phyloP scores from a whole-genome alignment of 2,888 invertebrate species.

The Adelognathus sp. region DNA sequence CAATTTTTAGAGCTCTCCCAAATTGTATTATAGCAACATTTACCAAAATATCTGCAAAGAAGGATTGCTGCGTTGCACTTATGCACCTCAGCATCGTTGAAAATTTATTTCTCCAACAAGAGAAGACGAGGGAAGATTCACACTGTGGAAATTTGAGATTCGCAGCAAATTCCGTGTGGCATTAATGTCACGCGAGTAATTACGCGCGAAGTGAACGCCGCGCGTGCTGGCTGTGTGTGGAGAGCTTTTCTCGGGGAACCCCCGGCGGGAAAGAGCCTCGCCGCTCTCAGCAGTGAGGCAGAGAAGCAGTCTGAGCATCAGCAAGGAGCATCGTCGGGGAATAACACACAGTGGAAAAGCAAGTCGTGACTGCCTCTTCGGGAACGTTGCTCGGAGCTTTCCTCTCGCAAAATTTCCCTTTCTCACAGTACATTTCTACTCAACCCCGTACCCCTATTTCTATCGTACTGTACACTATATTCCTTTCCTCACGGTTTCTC shows the following conservation, averaged over 20 bases:
- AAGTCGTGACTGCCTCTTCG: slow-evolving; percentile 54
- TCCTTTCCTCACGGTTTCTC: slow-evolving; percentile 57
- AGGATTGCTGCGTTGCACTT: slow-evolving; percentile 44
- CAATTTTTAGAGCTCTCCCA: too few relatives aligned
- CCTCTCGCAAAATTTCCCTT: slow-evolving; percentile 29
- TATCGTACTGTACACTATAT: slow-evolving; percentile 45
- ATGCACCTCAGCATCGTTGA: slow-evolving; percentile 36
- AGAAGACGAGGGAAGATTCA: slow-evolving; percentile 18
- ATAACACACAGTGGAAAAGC: slow-evolving; percentile 55
- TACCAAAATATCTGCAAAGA: too few relatives aligned
- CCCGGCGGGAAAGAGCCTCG: slow-evolving; percentile 44
- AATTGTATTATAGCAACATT: too few relatives aligned
- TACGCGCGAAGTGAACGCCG: slow-evolving; percentile 67
- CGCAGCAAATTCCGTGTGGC: slow-evolving; percentile 74
- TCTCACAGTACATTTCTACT: slow-evolving; percentile 49
- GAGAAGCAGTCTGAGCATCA: neutral
- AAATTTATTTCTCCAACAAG: slow-evolving; percentile 45
- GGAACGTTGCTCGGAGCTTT: slow-evolving; percentile 59
- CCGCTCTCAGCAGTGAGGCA: slow-evolving; percentile 22
- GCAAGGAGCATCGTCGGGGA: slow-evolving; percentile 30
- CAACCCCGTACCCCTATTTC: too few relatives aligned
- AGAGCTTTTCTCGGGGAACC: slow-evolving; percentile 39
- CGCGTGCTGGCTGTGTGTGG: slow-evolving; percentile 46
- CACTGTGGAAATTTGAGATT: slow-evolving; percentile 58
- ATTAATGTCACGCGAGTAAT: slow-evolving; percentile 80